Evolutionary conservation across 2,888 invertebrate species (phyloP).

Genomic region (Aradus depressus): DNA sequence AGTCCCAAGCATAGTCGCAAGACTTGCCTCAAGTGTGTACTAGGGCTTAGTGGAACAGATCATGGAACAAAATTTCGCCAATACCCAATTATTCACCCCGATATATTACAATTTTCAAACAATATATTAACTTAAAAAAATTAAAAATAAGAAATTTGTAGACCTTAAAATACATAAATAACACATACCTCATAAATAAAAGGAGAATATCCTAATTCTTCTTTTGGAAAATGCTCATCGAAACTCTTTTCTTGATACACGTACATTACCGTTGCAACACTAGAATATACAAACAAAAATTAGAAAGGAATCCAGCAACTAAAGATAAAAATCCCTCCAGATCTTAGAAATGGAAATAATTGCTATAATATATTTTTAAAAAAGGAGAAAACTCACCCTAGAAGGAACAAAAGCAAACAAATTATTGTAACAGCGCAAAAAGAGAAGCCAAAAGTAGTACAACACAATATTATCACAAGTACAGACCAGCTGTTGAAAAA

Average conservation of each 20-base stretch:
- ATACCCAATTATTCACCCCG: too few species aligned
- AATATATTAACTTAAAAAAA: too few species aligned
- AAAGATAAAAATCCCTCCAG: neutral
- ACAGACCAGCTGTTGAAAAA: slow-evolving; percentile 24
- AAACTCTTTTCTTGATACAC: slow-evolving; percentile 20
- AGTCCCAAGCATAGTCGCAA: too few species aligned
- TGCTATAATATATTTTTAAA: neutral
- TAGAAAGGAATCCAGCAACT: neutral
- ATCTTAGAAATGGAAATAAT: neutral
- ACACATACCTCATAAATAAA: slow-evolving; percentile 21
- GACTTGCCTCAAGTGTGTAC: too few species aligned
- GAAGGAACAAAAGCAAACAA: slow-evolving; percentile 17
- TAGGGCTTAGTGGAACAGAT: too few species aligned
- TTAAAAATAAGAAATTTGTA: too few species aligned
- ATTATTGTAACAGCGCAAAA: slow-evolving; percentile 22
- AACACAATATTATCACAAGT: slow-evolving; percentile 24
- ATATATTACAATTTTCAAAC: too few species aligned
- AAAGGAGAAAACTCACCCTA: slow-evolving; percentile 17
- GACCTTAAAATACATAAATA: too few species aligned
- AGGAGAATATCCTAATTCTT: slow-evolving; percentile 15
- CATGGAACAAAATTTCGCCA: too few species aligned
- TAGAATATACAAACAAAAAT: slow-evolving; percentile 6
- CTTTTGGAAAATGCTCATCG: slow-evolving; percentile 18
- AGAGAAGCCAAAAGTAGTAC: slow-evolving; percentile 27
- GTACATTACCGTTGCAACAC: slow-evolving; percentile 21